Evolutionary conservation across 2,797 vertebrate species (phyloP).

Genomic region (Melanotaenia pygmaea): DNA sequence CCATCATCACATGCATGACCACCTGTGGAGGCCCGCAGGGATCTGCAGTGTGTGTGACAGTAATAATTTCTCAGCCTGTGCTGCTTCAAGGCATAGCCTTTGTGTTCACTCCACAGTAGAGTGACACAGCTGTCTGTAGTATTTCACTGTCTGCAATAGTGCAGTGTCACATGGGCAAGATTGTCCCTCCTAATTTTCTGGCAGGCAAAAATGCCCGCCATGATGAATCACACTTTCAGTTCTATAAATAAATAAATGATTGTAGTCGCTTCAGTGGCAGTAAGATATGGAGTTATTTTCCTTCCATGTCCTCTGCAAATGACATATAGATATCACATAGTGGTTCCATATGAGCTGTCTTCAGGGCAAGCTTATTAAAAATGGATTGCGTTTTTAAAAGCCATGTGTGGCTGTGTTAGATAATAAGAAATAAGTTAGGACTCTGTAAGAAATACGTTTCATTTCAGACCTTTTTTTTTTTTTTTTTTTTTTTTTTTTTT

Average conservation of each 20-base stretch:
- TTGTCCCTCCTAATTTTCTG: conserved; percentile 68
- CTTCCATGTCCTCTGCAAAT: conserved; percentile 10
- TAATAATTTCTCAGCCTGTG: conserved; percentile 51
- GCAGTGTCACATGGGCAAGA: conserved; percentile 64
- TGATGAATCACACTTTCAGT: conserved; percentile 52
- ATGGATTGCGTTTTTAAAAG: conserved; percentile 29
- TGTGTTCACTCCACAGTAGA: conserved; percentile 58
- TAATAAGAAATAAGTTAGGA: conserved; percentile 18
- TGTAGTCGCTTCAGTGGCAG: conserved; percentile 9
- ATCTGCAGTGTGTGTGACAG: conserved; percentile 33
- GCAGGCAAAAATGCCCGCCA: conserved; percentile 51
- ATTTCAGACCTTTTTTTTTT: conserved; percentile 22
- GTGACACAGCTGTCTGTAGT: conserved; percentile 73
- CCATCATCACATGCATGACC: conserved; percentile 15
- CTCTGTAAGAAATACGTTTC: conserved; percentile 7
- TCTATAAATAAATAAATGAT: conserved; percentile 67
- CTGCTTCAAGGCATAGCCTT: conserved; percentile 49
- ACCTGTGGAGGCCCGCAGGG: conserved; percentile 53
- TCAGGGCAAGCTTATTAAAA: conserved; percentile 20
- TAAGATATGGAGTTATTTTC: conserved; percentile 26
- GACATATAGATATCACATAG: conserved; percentile 38
- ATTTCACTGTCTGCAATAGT: conserved; percentile 72
- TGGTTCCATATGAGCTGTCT: conserved; percentile 7
- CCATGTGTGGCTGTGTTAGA: conserved; percentile 20
- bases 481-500: neutral